These are phyloP conservation scores for Toxotes lorentzi DNA, from an alignment of 2,797 vertebrate species.

Conservation along the genomic window DNA sequence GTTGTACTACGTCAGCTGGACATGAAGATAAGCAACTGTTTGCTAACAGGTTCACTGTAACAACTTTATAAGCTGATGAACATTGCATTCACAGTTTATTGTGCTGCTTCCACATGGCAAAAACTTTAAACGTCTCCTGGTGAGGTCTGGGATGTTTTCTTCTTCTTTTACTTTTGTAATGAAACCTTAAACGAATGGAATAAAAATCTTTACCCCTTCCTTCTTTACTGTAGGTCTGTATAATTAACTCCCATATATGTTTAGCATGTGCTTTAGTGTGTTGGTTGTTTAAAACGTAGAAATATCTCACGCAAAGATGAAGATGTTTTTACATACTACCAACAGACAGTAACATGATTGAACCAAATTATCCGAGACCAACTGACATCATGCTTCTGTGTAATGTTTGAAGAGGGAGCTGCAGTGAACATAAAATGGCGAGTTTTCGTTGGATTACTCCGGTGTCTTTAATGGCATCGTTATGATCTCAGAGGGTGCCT, in stretches of 20 bases:
- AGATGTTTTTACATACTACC: slow-evolving; percentile 58
- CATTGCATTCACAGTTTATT: not conserved
- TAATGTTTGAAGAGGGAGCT: slow-evolving; percentile 73
- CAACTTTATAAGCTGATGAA: not conserved
- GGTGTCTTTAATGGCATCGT: slow-evolving; percentile 74
- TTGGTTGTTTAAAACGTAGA: slow-evolving; percentile 32
- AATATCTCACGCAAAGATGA: slow-evolving; percentile 30
- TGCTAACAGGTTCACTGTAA: not conserved
- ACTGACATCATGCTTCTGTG: slow-evolving; percentile 71
- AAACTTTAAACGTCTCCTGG: not conserved
- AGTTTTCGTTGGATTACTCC: slow-evolving; percentile 77
- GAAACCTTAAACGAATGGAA: slow-evolving; percentile 14
- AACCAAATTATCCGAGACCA: slow-evolving; percentile 68
- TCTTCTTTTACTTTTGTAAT: not conserved
- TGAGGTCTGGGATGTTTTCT: not conserved
- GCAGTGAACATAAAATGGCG: slow-evolving; percentile 55
- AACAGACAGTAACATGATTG: slow-evolving; percentile 57
- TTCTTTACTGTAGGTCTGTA: slow-evolving; percentile 9
- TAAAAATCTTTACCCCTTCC: not conserved
- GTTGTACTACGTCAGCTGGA: not conserved
- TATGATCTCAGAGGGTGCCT: slow-evolving; percentile 82
- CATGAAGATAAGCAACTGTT: not conserved
- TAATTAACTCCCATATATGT: slow-evolving; percentile 17
- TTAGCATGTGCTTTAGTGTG: slow-evolving; percentile 15
- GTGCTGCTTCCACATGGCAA: not conserved